Evolutionary conservation across 2,888 invertebrate genomes (phyloP).

Genomic region (Cosmia pyralina): DNA sequence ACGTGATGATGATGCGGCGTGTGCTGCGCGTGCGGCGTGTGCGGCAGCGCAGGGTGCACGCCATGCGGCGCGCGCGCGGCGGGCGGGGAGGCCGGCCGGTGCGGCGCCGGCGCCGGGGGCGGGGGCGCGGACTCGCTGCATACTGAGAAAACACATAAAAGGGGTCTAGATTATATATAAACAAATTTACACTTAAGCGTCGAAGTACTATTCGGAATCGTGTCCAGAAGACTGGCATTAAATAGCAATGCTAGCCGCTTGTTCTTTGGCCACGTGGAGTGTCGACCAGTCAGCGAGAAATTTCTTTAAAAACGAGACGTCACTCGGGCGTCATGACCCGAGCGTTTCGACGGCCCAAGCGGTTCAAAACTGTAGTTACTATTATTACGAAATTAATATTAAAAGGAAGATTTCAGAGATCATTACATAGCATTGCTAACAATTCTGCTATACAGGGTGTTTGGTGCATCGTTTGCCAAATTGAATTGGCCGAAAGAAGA

Average conservation of each 20-base stretch:
- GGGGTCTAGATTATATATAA: not conserved
- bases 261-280: not conserved
- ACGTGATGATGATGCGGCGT: conserved; percentile 75
- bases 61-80: conserved; percentile 91
- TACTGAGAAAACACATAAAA: conserved; percentile 61
- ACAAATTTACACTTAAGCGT: not conserved
- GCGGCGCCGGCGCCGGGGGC: conserved; percentile 93
- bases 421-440: not conserved
- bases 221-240: not conserved
- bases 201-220: not conserved
- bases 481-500: too few species aligned
- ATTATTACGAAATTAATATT: not conserved
- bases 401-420: not conserved
- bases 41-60: conserved; percentile 86
- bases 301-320: too few species aligned
- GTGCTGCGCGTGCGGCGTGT: conserved; percentile 84
- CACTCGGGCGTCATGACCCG: not conserved
- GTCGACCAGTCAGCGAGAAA: too few species aligned
- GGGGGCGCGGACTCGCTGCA: conserved; percentile 91
- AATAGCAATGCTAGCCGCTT: not conserved
- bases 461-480: too few species aligned
- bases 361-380: not conserved
- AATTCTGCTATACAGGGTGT: not conserved
- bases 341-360: not conserved
- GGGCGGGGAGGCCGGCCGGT: conserved; percentile 92